A percentile compares a stretch with the other conserved stretches of the same genome.
Evolutionary conservation across 2,888 invertebrate species (phyloP).

Genomic region (Endotricha flammealis): DNA sequence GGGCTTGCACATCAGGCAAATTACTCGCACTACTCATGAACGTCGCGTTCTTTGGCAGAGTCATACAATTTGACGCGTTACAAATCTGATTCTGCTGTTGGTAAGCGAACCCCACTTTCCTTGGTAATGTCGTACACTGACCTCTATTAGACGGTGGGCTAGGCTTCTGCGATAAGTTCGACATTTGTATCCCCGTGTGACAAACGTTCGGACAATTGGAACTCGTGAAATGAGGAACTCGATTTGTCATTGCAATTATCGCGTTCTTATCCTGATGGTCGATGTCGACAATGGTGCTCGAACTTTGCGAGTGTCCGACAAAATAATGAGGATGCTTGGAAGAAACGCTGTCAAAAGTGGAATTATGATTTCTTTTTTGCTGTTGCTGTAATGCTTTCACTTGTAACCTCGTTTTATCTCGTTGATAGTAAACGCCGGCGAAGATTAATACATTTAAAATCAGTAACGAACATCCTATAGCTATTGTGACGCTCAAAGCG

Average conservation of each 20-base stretch:
- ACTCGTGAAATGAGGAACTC: constrained; percentile 68
- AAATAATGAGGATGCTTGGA: constrained; percentile 88
- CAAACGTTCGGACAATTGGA: constrained; percentile 77
- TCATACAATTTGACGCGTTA: constrained; percentile 76
- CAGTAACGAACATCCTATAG: constrained; percentile 88
- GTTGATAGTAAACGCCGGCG: constrained; percentile 90
- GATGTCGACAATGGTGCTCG: constrained; percentile 90
- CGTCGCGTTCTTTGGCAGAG: constrained; percentile 79
- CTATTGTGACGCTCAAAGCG: constrained; percentile 87
- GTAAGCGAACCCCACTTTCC: constrained; percentile 71
- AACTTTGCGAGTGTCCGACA: constrained; percentile 86
- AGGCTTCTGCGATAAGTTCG: constrained; percentile 61
- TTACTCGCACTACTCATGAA: constrained; percentile 65
- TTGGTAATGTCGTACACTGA: constrained; percentile 69
- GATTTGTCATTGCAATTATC: constrained; percentile 71
- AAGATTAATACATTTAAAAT: constrained; percentile 90
- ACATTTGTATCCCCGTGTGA: constrained; percentile 79
- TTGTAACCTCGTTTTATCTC: constrained; percentile 86
- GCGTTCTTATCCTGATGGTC: constrained; percentile 84
- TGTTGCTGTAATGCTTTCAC: constrained; percentile 87
- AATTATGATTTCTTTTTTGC: constrained; percentile 79
- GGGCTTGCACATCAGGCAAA: constrained; percentile 71
- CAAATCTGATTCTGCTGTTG: constrained; percentile 65
- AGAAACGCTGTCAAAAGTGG: constrained; percentile 78
- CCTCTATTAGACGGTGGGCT: constrained; percentile 65